Base-by-base conservation (phyloP, 2,888 invertebrate genomes). In the Sialis lutaria region DNA sequence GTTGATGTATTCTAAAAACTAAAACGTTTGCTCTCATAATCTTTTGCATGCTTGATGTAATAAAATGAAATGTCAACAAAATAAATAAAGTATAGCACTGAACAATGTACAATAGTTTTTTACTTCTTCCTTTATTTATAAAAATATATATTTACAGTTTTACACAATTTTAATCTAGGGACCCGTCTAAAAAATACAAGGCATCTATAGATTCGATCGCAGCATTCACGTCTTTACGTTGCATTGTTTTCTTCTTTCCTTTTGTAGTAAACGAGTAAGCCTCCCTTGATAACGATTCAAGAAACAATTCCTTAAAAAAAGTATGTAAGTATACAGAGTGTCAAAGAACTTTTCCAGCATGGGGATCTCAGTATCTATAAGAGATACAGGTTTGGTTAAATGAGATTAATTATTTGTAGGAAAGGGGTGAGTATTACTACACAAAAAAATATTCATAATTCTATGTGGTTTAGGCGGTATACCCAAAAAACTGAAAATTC, bases 151-250 rank as follows among this genome's bases (percentile, higher is more conserved):
- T 34, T 42, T 13, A 33, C 33, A 49, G 32, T 42, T 46, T 44
- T 8, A 47, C n/a, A 33, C 40, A 50, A 31, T 45, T 43, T 56
- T 55, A 79, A 62, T 80, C 79, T 65, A 85, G 70, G 51, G 82
- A 80, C 51, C 89, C 90, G 61, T 91, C 91, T 42, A 92, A 66
- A 62, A 92, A 92, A 59, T 84, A 80, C 42, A 91, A 69, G 48
- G 82, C 77, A 56, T 89, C 85, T 2, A 82, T 77, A 55, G 76
- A 79, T 49, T 82, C 79, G 51, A 91, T 79, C 6, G 84, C 83
- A 51, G 75, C 68, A 56, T 88, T 84, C 34, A 93, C 70, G 64
- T 93, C 91, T 56, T 77, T 76, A 60, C 81, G 85, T 52, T 83
- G 78, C 12, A 93, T 67, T 0, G 84, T 86, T 71, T 90, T 92